A percentile compares a stretch with the other conserved stretches of the same genome.
Evolutionary conservation across 2,888 invertebrate species (phyloP).

Genomic region (Eupithecia abbreviata): DNA sequence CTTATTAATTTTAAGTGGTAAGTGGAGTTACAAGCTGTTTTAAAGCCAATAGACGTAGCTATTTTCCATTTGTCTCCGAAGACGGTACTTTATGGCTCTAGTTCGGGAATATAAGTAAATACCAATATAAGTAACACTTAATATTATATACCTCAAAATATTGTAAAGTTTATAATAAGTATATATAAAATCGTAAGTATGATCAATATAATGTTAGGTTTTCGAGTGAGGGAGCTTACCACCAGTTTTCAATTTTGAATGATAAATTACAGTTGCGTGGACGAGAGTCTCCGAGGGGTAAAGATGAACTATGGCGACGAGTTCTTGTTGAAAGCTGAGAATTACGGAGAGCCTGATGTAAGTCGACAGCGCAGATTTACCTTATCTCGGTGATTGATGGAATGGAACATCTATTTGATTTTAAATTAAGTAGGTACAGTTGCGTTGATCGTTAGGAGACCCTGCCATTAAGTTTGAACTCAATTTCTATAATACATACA

Average conservation of each 20-base stretch:
- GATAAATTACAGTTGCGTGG: constrained; percentile 55
- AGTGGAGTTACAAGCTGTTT: no score
- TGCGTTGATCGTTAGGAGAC: no score
- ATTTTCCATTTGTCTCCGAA: no score
- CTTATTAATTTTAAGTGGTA: no score
- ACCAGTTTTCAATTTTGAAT: constrained; percentile 19
- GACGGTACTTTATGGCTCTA: no score
- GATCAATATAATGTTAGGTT: not conserved
- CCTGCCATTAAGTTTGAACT: no score
- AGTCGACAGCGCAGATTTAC: constrained; percentile 34
- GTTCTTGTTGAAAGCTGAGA: constrained; percentile 72
- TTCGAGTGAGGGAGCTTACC: not conserved
- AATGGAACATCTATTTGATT: constrained; percentile 1
- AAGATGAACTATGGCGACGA: constrained; percentile 78
- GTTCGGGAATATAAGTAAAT: no score
- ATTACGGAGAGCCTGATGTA: constrained; percentile 74
- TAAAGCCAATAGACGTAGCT: no score
- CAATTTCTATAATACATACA: no score
- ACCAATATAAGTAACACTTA: no score
- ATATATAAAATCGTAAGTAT: not conserved
- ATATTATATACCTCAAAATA: no score
- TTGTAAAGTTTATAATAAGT: not conserved
- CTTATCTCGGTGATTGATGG: constrained; percentile 22
- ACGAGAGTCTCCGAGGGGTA: constrained; percentile 60
- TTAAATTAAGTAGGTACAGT: not conserved